A percentile compares a stretch with the other conserved stretches of the same genome.
These are phyloP conservation scores for Poecilia velifera DNA, from an alignment of 2,797 vertebrate genomes.

Conservation along the genomic window DNA sequence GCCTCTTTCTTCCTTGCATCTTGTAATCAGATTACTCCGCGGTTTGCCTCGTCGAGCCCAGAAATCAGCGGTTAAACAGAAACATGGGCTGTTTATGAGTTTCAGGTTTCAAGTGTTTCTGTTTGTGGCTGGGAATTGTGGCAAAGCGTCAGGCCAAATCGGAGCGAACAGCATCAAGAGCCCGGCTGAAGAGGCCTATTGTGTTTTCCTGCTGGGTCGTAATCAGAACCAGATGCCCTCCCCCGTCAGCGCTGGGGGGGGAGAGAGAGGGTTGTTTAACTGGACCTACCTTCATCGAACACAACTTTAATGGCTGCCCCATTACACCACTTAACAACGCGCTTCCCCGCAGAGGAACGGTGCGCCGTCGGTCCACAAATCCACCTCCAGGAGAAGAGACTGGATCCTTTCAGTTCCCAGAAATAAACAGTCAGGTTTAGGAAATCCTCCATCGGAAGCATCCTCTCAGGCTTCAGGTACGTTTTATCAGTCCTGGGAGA, in stretches of 20 bases:
- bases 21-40: constrained; percentile 68
- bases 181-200: constrained; percentile 74
- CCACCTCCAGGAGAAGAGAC: background rate
- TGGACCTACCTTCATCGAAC: constrained; percentile 74
- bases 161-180: constrained; percentile 75
- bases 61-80: constrained; percentile 74
- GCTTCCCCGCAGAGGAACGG: constrained; percentile 43
- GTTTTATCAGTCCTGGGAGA: background rate
- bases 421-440: background rate
- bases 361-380: constrained; percentile 39
- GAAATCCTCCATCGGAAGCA: background rate
- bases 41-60: constrained; percentile 46
- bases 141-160: constrained; percentile 79
- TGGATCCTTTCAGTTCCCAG: background rate
- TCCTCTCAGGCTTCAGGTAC: background rate
- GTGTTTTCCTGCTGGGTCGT: constrained; percentile 70
- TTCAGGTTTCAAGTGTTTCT: constrained; percentile 75
- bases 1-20: constrained; percentile 17
- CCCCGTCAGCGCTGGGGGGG: constrained; percentile 41
- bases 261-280: constrained; percentile 55
- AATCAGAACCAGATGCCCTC: constrained; percentile 79
- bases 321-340: constrained; percentile 74
- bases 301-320: constrained; percentile 77
- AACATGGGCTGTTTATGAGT: constrained; percentile 76
- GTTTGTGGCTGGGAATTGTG: constrained; percentile 75